These are phyloP conservation scores for Chromobotia macracanthus DNA, from an alignment of 2,797 vertebrate genomes.

Conservation along the genomic window DNA sequence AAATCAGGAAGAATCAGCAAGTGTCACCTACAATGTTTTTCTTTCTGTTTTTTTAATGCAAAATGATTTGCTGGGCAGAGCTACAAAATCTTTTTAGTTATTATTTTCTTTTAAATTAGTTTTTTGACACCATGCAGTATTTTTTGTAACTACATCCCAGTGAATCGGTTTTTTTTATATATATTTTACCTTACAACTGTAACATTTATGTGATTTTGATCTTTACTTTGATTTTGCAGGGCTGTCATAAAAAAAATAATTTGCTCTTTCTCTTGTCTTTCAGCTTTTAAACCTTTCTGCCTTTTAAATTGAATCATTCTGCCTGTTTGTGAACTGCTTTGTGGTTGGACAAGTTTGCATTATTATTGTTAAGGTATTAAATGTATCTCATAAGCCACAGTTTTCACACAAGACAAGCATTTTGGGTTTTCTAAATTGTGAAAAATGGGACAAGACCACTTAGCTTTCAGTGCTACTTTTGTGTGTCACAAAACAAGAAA, in stretches of 20 bases:
- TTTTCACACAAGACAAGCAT: no score
- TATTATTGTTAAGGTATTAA: not conserved
- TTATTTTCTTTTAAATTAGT: not conserved
- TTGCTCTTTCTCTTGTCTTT: not conserved
- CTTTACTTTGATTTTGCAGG: not conserved
- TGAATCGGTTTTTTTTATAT: not conserved
- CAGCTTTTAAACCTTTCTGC: not conserved
- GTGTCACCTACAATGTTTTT: not conserved
- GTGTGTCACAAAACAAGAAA: not conserved
- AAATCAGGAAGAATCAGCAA: not conserved
- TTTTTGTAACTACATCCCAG: not conserved
- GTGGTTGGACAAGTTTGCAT: not conserved
- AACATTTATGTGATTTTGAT: conserved; percentile 5
- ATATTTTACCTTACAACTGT: conserved; percentile 7
- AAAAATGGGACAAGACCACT: not conserved
- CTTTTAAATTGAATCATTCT: not conserved
- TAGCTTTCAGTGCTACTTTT: not conserved
- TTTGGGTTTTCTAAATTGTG: not conserved
- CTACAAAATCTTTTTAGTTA: not conserved
- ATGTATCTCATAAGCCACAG: not conserved
- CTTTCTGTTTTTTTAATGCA: no score
- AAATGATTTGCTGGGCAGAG: not conserved
- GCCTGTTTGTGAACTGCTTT: not conserved
- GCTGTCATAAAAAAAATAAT: not conserved
- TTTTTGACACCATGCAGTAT: not conserved